Evolutionary conservation across 2,797 vertebrate species (phyloP).

Genomic region (Tragopan temminckii): DNA sequence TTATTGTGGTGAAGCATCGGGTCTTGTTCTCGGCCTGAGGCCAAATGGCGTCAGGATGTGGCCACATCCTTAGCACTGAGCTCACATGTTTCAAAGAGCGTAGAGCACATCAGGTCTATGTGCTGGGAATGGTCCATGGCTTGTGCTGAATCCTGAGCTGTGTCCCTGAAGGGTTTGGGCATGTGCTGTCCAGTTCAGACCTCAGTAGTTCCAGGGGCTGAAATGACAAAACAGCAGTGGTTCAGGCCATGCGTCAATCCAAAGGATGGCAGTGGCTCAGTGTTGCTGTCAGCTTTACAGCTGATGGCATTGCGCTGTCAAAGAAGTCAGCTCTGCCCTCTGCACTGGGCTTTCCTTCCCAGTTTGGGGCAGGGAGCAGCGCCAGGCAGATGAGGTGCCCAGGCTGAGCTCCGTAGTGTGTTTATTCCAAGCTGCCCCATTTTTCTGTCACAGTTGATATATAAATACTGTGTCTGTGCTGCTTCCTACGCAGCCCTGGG

Average conservation of each 20-base stretch:
- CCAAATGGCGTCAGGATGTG: background rate
- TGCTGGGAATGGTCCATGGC: background rate
- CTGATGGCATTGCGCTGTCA: background rate
- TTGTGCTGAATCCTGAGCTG: background rate
- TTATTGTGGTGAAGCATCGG: background rate
- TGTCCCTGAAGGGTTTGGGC: background rate
- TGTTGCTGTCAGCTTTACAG: background rate
- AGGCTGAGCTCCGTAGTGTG: background rate
- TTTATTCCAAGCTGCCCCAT: constrained; percentile 53
- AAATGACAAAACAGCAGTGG: background rate
- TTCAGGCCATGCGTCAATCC: background rate
- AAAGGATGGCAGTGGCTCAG: background rate
- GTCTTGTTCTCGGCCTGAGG: background rate
- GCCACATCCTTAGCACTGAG: background rate
- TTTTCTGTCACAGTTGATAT: constrained; percentile 37
- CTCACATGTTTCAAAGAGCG: background rate
- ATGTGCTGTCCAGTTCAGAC: background rate
- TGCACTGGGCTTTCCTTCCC: background rate
- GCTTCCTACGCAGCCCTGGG: background rate
- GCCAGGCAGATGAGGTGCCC: constrained; percentile 4
- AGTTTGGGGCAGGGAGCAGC: background rate
- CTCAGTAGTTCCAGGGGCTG: background rate
- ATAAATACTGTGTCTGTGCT: constrained; percentile 28
- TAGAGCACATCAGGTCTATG: background rate
- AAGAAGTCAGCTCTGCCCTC: background rate